Percentiles rank a stretch among this genome's conserved stretches.
phyloP scores from a whole-genome alignment of 2,113 vertebrate genomes.

The Eurystomus gularis region DNA sequence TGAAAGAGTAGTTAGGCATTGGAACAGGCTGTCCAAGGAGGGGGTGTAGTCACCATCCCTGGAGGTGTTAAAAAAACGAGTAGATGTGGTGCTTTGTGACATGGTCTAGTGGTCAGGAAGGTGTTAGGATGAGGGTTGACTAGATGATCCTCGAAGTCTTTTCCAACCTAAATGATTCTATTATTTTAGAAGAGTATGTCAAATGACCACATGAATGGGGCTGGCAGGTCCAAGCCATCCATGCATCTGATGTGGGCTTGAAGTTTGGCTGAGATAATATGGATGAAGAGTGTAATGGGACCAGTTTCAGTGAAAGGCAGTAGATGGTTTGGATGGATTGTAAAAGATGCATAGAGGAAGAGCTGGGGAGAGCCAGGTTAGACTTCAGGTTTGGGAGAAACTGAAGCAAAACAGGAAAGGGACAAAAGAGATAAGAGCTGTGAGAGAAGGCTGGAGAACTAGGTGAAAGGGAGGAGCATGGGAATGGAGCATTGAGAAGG shows the following conservation, averaged over 20 bases:
- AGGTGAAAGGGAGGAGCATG: neutral
- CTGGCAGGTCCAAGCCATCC: neutral
- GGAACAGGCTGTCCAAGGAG: too few relatives aligned
- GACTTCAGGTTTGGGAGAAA: neutral
- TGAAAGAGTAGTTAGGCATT: too few relatives aligned
- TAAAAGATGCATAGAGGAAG: neutral
- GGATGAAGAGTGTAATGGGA: neutral
- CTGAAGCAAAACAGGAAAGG: neutral
- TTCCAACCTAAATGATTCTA: too few relatives aligned
- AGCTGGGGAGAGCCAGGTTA: neutral
- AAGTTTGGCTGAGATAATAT: neutral
- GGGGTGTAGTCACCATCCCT: too few relatives aligned
- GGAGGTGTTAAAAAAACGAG: too few relatives aligned
- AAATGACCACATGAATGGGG: neutral
- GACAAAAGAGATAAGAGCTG: neutral
- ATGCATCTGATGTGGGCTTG: rapidly evolving
- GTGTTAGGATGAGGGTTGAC: too few relatives aligned
- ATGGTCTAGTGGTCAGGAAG: too few relatives aligned
- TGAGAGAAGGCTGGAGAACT: neutral
- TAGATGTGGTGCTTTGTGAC: too few relatives aligned
- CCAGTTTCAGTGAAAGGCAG: neutral
- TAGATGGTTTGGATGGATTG: neutral
- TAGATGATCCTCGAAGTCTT: too few relatives aligned
- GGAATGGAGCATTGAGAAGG: neutral
- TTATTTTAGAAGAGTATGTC: neutral